phyloP scores from a whole-genome alignment of 2,888 invertebrate species.

The Frankliniella intonsa region DNA sequence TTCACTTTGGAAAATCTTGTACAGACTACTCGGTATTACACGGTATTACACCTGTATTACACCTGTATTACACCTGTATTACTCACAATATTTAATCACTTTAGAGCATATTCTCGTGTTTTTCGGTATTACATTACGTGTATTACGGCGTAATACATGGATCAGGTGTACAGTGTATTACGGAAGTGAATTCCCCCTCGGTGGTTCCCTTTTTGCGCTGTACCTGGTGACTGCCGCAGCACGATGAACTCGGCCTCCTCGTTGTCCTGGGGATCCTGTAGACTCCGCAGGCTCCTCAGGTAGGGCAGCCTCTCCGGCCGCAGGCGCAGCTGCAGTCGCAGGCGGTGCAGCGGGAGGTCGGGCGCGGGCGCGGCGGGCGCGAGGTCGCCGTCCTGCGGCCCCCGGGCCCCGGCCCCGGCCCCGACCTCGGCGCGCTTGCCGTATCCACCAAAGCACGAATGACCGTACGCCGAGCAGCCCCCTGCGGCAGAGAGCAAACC shows the following conservation, averaged over 20 bases:
- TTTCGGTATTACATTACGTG: too few species aligned
- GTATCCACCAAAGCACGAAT: constrained; percentile 70
- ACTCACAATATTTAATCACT: too few species aligned
- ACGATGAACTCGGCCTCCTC: not conserved
- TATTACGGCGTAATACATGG: too few species aligned
- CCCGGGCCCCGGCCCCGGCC: not conserved
- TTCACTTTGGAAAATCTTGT: too few species aligned
- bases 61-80: too few species aligned
- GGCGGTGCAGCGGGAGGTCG: not conserved
- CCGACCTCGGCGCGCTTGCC: constrained; percentile 57
- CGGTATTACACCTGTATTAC: too few species aligned
- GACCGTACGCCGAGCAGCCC: constrained; percentile 67
- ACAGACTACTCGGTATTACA: too few species aligned
- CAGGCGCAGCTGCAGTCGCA: not conserved
- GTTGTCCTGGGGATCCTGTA: not conserved
- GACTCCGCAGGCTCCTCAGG: too few species aligned
- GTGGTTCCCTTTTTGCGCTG: not conserved
- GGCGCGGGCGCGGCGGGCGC: not conserved
- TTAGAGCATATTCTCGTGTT: too few species aligned
- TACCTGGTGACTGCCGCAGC: constrained; percentile 1
- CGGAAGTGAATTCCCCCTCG: not conserved
- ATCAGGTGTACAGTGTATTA: too few species aligned
- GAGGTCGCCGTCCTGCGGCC: not conserved
- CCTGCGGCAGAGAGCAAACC: constrained; percentile 49
- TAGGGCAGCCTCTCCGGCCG: not conserved